These are phyloP conservation scores for Lepidocolaptes lacrymiger DNA, from an alignment of 2,797 vertebrate species.

Conservation along the genomic window DNA sequence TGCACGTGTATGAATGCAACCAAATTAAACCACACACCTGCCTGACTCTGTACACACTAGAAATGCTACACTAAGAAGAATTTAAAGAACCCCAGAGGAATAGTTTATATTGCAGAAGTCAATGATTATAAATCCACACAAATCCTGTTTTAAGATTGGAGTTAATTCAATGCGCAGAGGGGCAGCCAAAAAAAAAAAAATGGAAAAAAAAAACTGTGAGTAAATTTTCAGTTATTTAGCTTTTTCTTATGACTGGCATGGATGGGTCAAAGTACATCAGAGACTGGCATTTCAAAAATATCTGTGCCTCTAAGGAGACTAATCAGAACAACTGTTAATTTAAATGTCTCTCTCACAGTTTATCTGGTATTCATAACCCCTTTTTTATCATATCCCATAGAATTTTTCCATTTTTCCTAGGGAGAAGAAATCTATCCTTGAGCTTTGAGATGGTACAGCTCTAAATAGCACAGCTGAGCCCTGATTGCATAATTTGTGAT, in stretches of 20 bases:
- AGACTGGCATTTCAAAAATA: not conserved
- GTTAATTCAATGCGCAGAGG: conserved; percentile 26
- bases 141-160: conserved; percentile 10
- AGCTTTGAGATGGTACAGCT: not conserved
- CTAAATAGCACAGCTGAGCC: conserved; percentile 19
- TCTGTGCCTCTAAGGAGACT: not conserved
- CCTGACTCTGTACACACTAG: not conserved
- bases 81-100: not conserved
- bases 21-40: not conserved
- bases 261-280: not conserved
- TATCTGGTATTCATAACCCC: not conserved
- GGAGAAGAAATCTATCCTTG: not conserved
- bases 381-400: not conserved
- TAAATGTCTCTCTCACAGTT: not conserved
- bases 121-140: conserved; percentile 20
- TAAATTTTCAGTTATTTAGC: conserved; percentile 5
- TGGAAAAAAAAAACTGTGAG: accelerated
- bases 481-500: not conserved
- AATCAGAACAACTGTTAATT: conserved; percentile 25
- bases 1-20: not conserved
- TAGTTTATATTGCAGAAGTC: not conserved
- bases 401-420: not conserved
- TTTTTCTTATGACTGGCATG: not conserved
- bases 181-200: not conserved
- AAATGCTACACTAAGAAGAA: not conserved